Percentiles rank a stretch among this genome's conserved stretches.
Evolutionary conservation across 2,888 invertebrate species (phyloP).

Genomic region (Mythimna pallens): DNA sequence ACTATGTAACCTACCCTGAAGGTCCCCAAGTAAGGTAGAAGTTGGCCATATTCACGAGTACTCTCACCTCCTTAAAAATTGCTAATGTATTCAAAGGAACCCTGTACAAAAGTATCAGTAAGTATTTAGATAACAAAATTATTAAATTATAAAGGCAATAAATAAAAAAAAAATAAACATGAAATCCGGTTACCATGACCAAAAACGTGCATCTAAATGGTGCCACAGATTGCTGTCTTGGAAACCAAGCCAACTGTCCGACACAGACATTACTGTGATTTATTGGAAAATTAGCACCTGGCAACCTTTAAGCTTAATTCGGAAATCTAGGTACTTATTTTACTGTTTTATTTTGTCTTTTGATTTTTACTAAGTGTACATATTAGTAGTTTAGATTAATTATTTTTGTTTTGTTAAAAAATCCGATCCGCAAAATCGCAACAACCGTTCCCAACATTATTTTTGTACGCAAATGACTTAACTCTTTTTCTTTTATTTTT

Average conservation of each 20-base stretch:
- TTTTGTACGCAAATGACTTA: neutral
- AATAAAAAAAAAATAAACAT: neutral
- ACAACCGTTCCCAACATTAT: neutral
- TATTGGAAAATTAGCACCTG: constrained; percentile 20
- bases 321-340: neutral
- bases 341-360: neutral
- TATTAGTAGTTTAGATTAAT: neutral
- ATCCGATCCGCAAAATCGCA: neutral
- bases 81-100: no score
- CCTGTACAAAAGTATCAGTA: no score
- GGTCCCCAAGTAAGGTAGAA: no score
- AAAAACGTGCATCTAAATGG: constrained; percentile 1
- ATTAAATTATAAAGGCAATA: neutral
- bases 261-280: neutral
- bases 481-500: neutral
- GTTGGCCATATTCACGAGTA: neutral
- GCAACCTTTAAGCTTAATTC: constrained; percentile 10
- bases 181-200: neutral
- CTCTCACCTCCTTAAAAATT: neutral
- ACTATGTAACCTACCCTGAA: no score
- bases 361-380: neutral
- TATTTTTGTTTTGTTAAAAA: neutral
- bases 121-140: neutral
- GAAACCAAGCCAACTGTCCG: neutral
- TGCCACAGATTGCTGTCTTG: neutral